Evolutionary conservation across 2,797 vertebrate genomes (phyloP), one percentile per base, ranked within the genome.

Genomic region (Tapirus indicus): DNA sequence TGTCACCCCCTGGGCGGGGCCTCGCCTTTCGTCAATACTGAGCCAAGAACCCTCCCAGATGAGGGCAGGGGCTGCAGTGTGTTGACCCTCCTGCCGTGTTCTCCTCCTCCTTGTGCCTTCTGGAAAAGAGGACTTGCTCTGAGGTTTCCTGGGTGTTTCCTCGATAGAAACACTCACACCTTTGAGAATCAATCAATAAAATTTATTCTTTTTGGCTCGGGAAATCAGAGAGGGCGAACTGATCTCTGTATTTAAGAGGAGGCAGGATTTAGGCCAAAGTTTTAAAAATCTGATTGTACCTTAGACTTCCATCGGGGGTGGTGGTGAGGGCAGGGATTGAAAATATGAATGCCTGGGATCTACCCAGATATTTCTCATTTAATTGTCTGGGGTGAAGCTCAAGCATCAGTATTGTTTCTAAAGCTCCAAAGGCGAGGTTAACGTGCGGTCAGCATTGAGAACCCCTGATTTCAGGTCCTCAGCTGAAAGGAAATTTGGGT

Each of bases 301-400:
- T 88, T 87, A 72, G 35, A 21, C 54, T 47, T 86, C 12, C 20
- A 83, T 5, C 9, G 6, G 38, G 66, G 6, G 12, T 12, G 74
- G 49, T 44, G 11, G 38, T 6, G 13, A 56, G 6, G 23, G 35
- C 32, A 77, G 27, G 35, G 32, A 18, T 88, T 83, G 49, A 80
- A 58, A 86, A 14, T 68, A 25, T 23, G 2, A 77, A 75, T 62
- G 10, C 4, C 1, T 82, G 32, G 7, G 17, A 32, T n/a, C 56
- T 90, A 41, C 6, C 56, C 41, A 87, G 32, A 54, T 90, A 93
- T 47, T 88, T 97, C 56, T 94, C 32, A 35, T 29, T 72, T 18
- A 95, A 16, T 77, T 91, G 17, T 58, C 18, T 88, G 27, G 8
- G 20, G 2, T 49, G 52, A 56, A 8, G n/a, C 32, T 87, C 27